These are phyloP conservation scores for Steatornis caripensis DNA, from an alignment of 2,113 vertebrate genomes.

Conservation along the genomic window DNA sequence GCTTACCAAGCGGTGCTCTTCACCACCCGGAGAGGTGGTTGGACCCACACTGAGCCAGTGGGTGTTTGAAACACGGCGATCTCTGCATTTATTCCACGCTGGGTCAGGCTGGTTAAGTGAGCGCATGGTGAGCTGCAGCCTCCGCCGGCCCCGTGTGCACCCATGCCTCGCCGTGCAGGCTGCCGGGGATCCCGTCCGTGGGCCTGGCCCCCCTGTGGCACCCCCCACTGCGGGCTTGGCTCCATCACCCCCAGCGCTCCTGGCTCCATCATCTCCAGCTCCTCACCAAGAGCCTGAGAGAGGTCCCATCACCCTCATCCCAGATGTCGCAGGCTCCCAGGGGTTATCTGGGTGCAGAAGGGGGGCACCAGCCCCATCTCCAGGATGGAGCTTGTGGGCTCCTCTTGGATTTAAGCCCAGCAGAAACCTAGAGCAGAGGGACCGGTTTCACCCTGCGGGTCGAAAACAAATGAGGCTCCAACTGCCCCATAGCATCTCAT, in stretches of 20 bases:
- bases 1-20: too few species aligned
- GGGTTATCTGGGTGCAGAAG: neutral
- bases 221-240: neutral
- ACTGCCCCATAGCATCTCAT: neutral
- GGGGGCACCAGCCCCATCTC: neutral
- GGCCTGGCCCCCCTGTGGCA: neutral
- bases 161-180: accelerated
- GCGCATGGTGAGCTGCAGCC: neutral
- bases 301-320: neutral
- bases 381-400: accelerated
- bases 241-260: neutral
- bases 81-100: neutral
- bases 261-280: neutral
- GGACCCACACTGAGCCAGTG: accelerated
- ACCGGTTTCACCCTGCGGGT: accelerated
- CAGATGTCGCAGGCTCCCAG: accelerated
- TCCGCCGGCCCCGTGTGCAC: accelerated
- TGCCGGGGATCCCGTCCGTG: neutral
- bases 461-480: neutral
- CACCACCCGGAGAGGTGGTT: neutral
- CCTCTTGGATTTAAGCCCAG: neutral
- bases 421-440: neutral
- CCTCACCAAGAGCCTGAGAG: neutral
- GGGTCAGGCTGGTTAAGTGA: neutral
- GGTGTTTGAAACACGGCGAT: accelerated